Conservation (phyloP, 2,113 vertebrate species). For the Myanophis thanlyinensis region DNA sequence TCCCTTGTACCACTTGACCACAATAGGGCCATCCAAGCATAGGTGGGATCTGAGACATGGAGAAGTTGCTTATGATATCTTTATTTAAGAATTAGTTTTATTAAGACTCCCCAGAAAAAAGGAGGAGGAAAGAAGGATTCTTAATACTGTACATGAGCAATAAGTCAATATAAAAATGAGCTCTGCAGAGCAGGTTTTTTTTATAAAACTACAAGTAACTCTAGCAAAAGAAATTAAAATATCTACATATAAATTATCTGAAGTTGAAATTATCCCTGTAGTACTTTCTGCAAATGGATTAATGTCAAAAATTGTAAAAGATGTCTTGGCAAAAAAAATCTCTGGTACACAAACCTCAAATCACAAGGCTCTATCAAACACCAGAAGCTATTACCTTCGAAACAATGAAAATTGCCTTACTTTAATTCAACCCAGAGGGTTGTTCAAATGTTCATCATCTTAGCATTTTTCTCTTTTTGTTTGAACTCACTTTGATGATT, state of each 20-base stretch:
- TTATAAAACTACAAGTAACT: neutral
- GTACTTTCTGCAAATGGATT: conserved; percentile 28
- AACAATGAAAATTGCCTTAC: conserved; percentile 20
- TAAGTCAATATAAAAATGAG: neutral
- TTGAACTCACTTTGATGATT: conserved; percentile 16
- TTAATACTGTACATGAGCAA: neutral
- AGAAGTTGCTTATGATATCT: neutral
- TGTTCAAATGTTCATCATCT: neutral
- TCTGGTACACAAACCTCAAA: conserved; percentile 27
- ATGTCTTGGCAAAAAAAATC: neutral
- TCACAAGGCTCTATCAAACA: conserved; percentile 24
- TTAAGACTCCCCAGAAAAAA: neutral
- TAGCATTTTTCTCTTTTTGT: conserved; percentile 2
- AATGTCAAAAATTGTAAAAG: conserved; percentile 30
- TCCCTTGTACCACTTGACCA: neutral
- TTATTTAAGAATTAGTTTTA: neutral
- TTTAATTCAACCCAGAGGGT: neutral
- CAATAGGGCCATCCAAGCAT: neutral
- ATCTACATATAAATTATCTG: conserved; percentile 34
- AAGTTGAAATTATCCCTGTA: conserved; percentile 31
- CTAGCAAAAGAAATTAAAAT: conserved; percentile 25
- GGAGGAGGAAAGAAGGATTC: neutral
- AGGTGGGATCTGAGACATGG: neutral
- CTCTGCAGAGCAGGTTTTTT: conserved; percentile 5
- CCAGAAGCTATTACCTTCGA: conserved; percentile 15